Conservation (phyloP, 1,140 invertebrate genomes). For the Mactra quadrangularis region DNA sequence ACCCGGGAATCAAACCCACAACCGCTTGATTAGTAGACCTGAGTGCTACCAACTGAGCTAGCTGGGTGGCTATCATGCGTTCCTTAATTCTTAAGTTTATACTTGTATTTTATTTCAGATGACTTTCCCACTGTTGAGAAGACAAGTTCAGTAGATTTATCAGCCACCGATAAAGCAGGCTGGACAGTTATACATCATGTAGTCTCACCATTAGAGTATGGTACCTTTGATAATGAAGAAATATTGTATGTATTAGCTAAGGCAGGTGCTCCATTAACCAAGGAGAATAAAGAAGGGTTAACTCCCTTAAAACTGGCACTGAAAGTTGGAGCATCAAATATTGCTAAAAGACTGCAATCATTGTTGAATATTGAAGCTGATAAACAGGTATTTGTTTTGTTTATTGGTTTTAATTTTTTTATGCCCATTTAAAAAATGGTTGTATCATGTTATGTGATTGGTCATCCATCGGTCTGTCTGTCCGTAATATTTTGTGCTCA, state of each 20-base stretch:
- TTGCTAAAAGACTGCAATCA: slow-evolving; percentile 72
- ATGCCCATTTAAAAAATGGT: no score
- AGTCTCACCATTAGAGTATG: slow-evolving; percentile 82
- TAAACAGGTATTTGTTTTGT: no score
- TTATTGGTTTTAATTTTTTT: no score
- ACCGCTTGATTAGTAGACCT: no score
- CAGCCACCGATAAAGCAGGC: slow-evolving; percentile 81
- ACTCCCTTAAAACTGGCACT: slow-evolving; percentile 80
- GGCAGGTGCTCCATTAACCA: slow-evolving; percentile 79
- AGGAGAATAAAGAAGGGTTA: slow-evolving; percentile 78
- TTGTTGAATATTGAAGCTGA: slow-evolving; percentile 65
- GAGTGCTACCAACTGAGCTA: no score
- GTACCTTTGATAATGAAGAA: slow-evolving; percentile 81
- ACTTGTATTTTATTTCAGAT: no score
- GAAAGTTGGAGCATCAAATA: slow-evolving; percentile 71
- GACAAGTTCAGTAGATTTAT: slow-evolving; percentile 79
- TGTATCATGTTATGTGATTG: no score
- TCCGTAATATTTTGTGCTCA: no score
- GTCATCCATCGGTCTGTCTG: no score
- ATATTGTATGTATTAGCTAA: slow-evolving; percentile 81
- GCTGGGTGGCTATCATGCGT: no score
- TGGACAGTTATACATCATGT: slow-evolving; percentile 84
- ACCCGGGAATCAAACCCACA: no score
- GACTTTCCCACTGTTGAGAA: slow-evolving; percentile 72
- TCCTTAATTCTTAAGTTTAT: no score